Evolutionary conservation across 2,113 vertebrate genomes (phyloP).

Genomic region (Mastomys coucha): DNA sequence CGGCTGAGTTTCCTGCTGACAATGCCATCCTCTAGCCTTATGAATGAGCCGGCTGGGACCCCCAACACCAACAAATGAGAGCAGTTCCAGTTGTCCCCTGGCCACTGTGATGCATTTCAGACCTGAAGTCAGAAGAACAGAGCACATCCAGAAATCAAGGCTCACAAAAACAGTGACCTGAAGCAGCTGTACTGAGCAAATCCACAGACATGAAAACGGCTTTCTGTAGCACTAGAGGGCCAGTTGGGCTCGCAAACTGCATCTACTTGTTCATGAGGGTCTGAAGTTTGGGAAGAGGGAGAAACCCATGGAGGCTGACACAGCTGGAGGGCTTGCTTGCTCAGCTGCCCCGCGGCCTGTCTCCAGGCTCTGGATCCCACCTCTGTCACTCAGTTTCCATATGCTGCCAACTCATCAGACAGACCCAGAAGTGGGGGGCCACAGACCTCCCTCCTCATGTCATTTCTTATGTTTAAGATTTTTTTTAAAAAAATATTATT

Average conservation of each 20-base stretch:
- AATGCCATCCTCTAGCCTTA: background rate
- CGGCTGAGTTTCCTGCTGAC: background rate
- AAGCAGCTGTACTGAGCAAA: background rate
- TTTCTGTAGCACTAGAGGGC: background rate
- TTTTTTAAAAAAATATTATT: background rate
- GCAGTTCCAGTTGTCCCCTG: background rate
- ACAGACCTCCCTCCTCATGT: background rate
- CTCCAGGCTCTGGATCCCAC: background rate
- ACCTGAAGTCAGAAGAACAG: background rate
- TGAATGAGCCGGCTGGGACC: background rate
- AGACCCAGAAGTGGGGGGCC: background rate
- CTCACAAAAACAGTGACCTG: background rate
- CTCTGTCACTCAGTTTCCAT: background rate
- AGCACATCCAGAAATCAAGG: background rate
- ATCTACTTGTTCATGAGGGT: background rate
- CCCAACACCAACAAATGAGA: accelerated
- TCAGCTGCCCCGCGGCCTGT: background rate
- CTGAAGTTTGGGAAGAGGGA: background rate
- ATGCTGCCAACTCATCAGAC: background rate
- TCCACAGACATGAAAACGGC: background rate
- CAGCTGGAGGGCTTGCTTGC: background rate
- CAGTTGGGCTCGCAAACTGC: background rate
- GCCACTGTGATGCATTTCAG: background rate
- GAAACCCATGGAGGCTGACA: background rate
- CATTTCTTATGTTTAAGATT: background rate